Percentiles rank a stretch among this genome's conserved stretches.
phyloP scores from a whole-genome alignment of 2,797 vertebrate species.

The Rousettus madagascariensis region DNA sequence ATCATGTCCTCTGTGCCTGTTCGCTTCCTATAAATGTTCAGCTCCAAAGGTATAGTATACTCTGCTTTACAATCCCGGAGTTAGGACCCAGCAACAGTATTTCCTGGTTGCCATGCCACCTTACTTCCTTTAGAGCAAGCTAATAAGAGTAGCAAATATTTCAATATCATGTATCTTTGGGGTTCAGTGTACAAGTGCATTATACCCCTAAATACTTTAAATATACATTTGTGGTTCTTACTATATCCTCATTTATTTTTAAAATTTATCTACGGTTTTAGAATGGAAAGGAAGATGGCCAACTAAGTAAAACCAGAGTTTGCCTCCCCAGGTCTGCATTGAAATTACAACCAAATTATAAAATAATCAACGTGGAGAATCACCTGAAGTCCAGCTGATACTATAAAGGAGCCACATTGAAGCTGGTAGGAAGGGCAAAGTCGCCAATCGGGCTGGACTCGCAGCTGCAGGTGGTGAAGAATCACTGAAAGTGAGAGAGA shows the following conservation, averaged over 20 bases:
- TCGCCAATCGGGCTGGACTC: too few species aligned
- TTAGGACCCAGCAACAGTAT: background rate
- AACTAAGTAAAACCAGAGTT: too few species aligned
- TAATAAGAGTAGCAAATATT: background rate
- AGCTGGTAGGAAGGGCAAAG: too few species aligned
- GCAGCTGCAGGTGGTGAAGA: too few species aligned
- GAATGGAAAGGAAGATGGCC: too few species aligned
- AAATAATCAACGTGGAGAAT: too few species aligned
- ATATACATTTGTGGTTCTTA: background rate
- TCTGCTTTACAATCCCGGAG: background rate
- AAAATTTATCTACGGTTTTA: background rate
- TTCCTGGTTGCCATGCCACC: too few species aligned
- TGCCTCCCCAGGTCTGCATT: too few species aligned
- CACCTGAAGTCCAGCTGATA: too few species aligned
- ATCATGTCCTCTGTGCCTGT: background rate
- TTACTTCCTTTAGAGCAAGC: background rate
- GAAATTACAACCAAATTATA: too few species aligned
- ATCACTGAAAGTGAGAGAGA: too few species aligned
- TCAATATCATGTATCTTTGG: background rate
- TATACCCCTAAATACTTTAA: background rate
- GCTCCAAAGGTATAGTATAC: background rate
- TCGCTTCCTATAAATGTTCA: background rate
- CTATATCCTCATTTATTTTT: background rate
- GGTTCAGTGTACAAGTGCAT: background rate
- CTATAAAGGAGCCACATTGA: too few species aligned